Conservation (phyloP, 2,797 vertebrate genomes). For the Lophotriccus pileatus region DNA sequence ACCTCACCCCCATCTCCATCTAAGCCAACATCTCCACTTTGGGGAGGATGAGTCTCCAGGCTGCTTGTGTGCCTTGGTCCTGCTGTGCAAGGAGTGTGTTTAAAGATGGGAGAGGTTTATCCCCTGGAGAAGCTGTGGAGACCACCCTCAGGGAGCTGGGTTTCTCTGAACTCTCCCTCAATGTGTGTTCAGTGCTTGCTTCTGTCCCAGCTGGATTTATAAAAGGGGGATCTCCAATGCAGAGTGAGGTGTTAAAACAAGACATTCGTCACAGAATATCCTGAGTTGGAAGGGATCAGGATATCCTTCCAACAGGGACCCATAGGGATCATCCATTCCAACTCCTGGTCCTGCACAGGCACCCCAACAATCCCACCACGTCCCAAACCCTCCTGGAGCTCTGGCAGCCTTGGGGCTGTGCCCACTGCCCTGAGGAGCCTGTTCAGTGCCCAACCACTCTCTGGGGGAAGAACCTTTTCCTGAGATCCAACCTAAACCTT, state of each 20-base stretch:
- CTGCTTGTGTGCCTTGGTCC: background rate
- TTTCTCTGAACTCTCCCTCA: background rate
- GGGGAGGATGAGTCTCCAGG: accelerated
- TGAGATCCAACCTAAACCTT: background rate
- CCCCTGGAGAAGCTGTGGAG: background rate
- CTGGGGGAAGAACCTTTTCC: background rate
- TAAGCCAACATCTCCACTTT: background rate
- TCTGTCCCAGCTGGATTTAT: background rate
- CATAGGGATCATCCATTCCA: background rate
- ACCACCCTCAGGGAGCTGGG: accelerated
- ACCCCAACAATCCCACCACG: background rate
- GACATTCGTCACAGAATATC: background rate
- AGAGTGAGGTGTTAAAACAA: background rate
- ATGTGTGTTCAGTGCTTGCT: background rate
- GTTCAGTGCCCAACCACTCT: background rate
- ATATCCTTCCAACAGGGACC: background rate
- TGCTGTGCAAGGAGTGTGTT: background rate
- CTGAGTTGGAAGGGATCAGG: background rate
- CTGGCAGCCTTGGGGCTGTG: background rate
- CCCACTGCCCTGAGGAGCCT: background rate
- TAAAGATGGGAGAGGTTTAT: background rate
- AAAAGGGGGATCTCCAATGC: background rate
- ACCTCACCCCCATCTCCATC: background rate
- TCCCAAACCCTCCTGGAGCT: background rate
- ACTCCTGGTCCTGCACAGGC: background rate